Base-by-base conservation (phyloP, 2,888 invertebrate species). In the Temnothorax ravouxi region DNA sequence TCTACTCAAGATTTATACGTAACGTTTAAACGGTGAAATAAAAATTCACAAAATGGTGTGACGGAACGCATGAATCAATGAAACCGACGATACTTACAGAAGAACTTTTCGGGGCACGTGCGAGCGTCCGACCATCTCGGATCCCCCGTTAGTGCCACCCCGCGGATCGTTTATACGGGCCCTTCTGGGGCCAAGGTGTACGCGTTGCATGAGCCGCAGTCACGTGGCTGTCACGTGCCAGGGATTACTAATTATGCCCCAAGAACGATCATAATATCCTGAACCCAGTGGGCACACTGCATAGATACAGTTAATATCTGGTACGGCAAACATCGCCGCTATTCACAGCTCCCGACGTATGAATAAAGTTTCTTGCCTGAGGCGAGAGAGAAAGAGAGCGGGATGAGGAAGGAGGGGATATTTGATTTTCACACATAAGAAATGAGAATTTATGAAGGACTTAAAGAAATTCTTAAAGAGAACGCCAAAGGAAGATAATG, bases 171-270 rank as follows among this genome's bases (percentile, higher is more conserved):
- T 72, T 72, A 72, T 71, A 79, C n/a, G 79, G 18, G 47, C 72
- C 90, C 84, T 87, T 80, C 84, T 77, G 41, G 83, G 87, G 61
- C 84, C 82, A 86, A 87, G 88, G 91, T 88, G 88, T 87, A 85
- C 87, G 84, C 87, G 84, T 87, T 85, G 86, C 87, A 87, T 87
- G 91, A 88, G 91, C 87, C 89, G 82, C 88, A 88, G 93, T 91
- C 93, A 89, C 92, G 93, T 93, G 93, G 67, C 64, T 79, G 92
- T 86, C 94, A 92, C 93, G 94, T 93, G 93, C 91, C 92, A 86
- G 92, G 93, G 94, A 94, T 94, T 94, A 94, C 94, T 94, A 94
- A 94, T 94, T 94, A 93, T 94, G 91, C 92, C 93, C 92, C 90
- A 89, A 91, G 93, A 93, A 92, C 92, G 92, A 91, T 93, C 93